Percentiles rank a stretch among this genome's conserved stretches.
Conservation (phyloP, 2,888 invertebrate species). For the Euphydryas editha region DNA sequence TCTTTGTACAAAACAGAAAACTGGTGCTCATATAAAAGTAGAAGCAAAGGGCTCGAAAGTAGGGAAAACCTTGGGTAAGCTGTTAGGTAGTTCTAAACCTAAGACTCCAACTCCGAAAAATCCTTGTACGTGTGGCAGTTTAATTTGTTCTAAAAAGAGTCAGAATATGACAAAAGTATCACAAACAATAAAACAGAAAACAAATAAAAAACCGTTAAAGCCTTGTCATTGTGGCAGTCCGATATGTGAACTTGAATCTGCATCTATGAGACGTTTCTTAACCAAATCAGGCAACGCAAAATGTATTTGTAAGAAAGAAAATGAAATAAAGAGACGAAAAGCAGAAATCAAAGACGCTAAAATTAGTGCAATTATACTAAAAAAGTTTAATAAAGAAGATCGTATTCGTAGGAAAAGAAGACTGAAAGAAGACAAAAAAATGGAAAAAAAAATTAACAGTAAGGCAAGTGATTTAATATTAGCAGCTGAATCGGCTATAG, state of each 20-base stretch:
- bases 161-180: not conserved
- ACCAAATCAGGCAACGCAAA: constrained; percentile 16
- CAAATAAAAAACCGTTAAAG: constrained; percentile 17
- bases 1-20: not conserved
- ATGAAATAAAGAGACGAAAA: constrained; percentile 29
- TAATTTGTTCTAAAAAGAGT: constrained; percentile 31
- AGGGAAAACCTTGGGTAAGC: not conserved
- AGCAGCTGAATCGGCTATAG: constrained; percentile 47
- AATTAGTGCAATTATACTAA: constrained; percentile 28
- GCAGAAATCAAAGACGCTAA: constrained; percentile 22
- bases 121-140: constrained; percentile 43
- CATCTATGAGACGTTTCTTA: constrained; percentile 30
- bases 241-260: constrained; percentile 43
- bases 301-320: constrained; percentile 33
- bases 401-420: constrained; percentile 35
- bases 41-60: not conserved
- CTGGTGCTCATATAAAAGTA: not conserved
- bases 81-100: not conserved
- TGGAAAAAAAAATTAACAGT: constrained; percentile 42
- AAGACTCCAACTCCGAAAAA: constrained; percentile 1
- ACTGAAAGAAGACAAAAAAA: constrained; percentile 31
- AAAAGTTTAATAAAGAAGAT: constrained; percentile 39
- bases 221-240: constrained; percentile 46
- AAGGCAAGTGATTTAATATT: constrained; percentile 40
- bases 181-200: not conserved